These are phyloP conservation scores for Tetrao urogallus DNA, from an alignment of 2,113 vertebrate species.

Conservation along the genomic window DNA sequence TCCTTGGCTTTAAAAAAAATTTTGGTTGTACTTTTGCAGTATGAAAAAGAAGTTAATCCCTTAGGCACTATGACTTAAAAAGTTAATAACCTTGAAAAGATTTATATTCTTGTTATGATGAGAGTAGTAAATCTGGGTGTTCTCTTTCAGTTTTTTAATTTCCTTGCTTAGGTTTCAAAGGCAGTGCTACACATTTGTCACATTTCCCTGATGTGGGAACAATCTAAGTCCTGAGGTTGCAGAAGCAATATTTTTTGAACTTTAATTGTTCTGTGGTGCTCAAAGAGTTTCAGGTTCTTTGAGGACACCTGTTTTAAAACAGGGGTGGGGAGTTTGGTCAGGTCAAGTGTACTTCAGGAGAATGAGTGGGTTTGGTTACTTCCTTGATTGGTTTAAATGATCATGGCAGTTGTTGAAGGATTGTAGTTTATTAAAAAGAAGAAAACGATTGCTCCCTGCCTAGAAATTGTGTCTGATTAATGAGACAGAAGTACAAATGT, in stretches of 20 bases:
- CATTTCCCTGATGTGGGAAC: background rate
- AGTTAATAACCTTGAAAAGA: background rate
- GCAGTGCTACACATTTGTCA: background rate
- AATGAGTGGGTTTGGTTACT: background rate
- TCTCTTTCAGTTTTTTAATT: background rate
- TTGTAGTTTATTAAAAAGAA: background rate
- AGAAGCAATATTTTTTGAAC: background rate
- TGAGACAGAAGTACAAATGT: background rate
- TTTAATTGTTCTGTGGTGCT: background rate
- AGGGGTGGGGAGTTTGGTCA: background rate
- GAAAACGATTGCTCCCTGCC: background rate
- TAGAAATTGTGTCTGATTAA: background rate
- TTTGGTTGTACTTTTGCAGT: background rate
- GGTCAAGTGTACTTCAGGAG: background rate
- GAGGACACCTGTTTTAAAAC: background rate
- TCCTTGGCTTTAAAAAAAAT: background rate
- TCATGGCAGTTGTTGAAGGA: background rate
- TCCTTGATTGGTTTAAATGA: background rate
- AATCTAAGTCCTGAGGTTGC: background rate
- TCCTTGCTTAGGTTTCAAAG: background rate
- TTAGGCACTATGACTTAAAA: background rate
- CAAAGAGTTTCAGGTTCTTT: conserved; percentile 4
- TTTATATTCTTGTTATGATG: background rate
- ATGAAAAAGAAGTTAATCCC: background rate
- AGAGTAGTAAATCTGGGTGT: background rate